Evolutionary conservation across 2,888 invertebrate genomes (phyloP), one percentile per base, ranked within the genome.

Genomic region (Campaea margaritaria): DNA sequence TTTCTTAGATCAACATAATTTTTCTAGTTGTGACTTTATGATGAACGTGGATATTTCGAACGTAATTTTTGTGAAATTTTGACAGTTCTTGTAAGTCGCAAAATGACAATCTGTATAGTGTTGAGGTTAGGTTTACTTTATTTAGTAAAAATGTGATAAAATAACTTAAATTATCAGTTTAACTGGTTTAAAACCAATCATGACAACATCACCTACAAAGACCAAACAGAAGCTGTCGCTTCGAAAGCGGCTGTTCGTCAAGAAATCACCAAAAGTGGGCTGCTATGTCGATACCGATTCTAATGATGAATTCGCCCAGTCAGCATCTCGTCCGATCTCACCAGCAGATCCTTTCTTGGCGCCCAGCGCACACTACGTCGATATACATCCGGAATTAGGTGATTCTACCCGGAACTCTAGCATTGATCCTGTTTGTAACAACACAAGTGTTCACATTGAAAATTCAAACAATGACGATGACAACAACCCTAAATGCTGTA

Each of bases 241-340:
- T 69, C 86, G 93, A 38, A 93, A 93, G 74, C 85, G 93, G 48
- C 70, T 93, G 61, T 90, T 93, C 70, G 93, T 92, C 54, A 93
- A 92, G 75, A 93, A 93, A 72, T 93, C 93, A 5, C 92, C 93
- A 36, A 92, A 91, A 87, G 93, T 93, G 71, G 93, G 93, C 60
- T 93, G 93, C 79, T 88, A 87, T 82, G 87, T 91, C 62, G 92
- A 93, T 75, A 85, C 89, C 52, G 92, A 91, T 78, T 92, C 91
- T 34, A 87, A 87, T 68, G 91, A 91, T 67, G 92, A 91, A 81
- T 86, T 85, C 59, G 76, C 74, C 61, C 89, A 88, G 66, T 84
- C 87, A 60, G 74, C 85, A 43, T 92, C 92, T 45, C 84, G 92
- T 51, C 91, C 92, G n/a, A 89, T 88, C 68, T 92, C 92, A 49